Evolutionary conservation across 2,888 invertebrate genomes (phyloP).

Genomic region (Iphiclides podalirius): DNA sequence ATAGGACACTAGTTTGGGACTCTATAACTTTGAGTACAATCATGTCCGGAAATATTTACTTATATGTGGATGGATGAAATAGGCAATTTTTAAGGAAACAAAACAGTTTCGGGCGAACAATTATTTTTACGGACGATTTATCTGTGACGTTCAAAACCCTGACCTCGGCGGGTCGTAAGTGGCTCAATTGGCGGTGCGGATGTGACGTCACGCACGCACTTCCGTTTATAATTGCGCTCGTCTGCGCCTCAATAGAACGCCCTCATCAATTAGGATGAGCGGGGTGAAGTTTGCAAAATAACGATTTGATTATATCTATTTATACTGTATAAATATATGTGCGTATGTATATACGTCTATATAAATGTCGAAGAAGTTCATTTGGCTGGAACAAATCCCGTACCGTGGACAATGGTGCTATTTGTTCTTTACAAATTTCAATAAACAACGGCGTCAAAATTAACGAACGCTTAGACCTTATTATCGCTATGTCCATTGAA

Average conservation of each 20-base stretch:
- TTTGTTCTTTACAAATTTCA: background rate
- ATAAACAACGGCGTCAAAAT: background rate
- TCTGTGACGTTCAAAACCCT: constrained; percentile 42
- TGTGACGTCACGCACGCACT: constrained; percentile 62
- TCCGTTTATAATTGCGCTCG: constrained; percentile 58
- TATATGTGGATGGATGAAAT: too few relatives aligned
- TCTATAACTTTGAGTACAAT: too few relatives aligned
- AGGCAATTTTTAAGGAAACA: too few relatives aligned
- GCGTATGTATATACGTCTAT: too few relatives aligned
- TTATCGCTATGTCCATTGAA: constrained; percentile 6
- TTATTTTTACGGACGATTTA: too few relatives aligned
- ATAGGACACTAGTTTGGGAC: too few relatives aligned
- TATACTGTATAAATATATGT: background rate
- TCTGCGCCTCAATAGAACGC: constrained; percentile 37
- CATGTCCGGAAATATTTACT: too few relatives aligned
- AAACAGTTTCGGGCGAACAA: too few relatives aligned
- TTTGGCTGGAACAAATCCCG: background rate
- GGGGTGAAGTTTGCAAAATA: background rate
- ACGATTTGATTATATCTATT: background rate
- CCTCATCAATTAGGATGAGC: constrained; percentile 17
- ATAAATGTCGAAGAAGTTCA: background rate
- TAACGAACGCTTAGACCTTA: background rate
- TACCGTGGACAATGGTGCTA: background rate
- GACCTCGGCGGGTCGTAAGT: constrained; percentile 52
- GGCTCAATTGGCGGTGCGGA: constrained; percentile 54